Percentiles rank a stretch among this genome's conserved stretches.
Evolutionary conservation across 2,888 invertebrate genomes (phyloP).

Genomic region (Phlogophora meticulosa): DNA sequence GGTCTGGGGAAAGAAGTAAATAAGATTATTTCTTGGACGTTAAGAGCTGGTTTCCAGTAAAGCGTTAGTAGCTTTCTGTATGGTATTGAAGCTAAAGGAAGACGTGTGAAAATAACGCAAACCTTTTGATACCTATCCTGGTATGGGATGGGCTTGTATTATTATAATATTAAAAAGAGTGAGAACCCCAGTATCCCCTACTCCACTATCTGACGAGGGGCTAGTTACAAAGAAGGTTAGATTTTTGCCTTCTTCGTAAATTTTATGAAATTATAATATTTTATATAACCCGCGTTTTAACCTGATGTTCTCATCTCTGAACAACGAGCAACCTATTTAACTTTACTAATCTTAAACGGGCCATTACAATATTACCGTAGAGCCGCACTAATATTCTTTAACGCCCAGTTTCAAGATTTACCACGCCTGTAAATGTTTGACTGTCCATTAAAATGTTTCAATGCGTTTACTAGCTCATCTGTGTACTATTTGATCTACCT

Average conservation of each 20-base stretch:
- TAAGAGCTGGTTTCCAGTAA: neutral
- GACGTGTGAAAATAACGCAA: neutral
- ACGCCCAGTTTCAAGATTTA: slow-evolving; percentile 45
- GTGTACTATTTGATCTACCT: slow-evolving; percentile 8
- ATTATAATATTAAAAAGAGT: neutral
- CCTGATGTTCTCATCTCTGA: slow-evolving; percentile 16
- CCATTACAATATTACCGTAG: slow-evolving; percentile 44
- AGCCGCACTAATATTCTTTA: slow-evolving; percentile 36
- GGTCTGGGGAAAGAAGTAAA: slow-evolving; percentile 74
- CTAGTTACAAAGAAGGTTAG: neutral
- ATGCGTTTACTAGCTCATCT: slow-evolving; percentile 40
- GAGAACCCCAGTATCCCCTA: too few relatives aligned
- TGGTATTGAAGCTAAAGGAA: neutral
- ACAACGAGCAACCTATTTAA: slow-evolving; percentile 45
- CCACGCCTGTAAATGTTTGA: slow-evolving; percentile 51
- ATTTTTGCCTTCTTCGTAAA: too few relatives aligned
- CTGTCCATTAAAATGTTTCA: slow-evolving; percentile 43
- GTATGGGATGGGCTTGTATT: neutral
- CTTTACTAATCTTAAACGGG: slow-evolving; percentile 57
- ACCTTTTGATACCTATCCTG: too few relatives aligned
- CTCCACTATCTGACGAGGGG: neutral
- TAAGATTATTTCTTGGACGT: neutral
- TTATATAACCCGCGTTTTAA: slow-evolving; percentile 8
- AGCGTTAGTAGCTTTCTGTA: neutral
- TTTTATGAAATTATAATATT: neutral